phyloP scores from a whole-genome alignment of 2,888 invertebrate genomes.

The Lacanobia oleracea region DNA sequence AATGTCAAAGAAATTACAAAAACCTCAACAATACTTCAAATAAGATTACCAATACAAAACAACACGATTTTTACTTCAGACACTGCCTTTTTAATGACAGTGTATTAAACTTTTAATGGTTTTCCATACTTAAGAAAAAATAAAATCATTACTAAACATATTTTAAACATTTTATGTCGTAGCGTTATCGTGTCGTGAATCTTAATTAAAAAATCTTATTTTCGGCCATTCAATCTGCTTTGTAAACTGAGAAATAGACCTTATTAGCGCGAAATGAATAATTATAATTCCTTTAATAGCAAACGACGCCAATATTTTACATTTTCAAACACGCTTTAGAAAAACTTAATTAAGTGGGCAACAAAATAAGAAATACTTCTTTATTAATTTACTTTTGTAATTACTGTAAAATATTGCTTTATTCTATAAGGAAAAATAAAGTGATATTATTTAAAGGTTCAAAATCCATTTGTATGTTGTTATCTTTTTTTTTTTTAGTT shows the following conservation, averaged over 20 bases:
- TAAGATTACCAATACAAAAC: neutral
- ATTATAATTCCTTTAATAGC: conserved; percentile 43
- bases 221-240: conserved; percentile 27
- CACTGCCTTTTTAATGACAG: neutral
- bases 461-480: too few relatives aligned
- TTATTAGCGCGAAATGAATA: conserved; percentile 17
- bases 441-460: neutral
- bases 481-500: too few relatives aligned
- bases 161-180: conserved; percentile 7
- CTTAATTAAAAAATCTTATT: conserved; percentile 24
- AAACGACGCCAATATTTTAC: conserved; percentile 19
- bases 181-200: conserved; percentile 36
- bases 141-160: too few relatives aligned
- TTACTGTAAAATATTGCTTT: conserved; percentile 19
- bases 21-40: neutral
- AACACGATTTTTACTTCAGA: neutral
- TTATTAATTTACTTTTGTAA: conserved; percentile 31
- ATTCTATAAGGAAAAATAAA: neutral
- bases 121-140: too few relatives aligned
- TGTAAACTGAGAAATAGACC: conserved; percentile 41
- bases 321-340: conserved; percentile 24
- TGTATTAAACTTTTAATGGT: too few relatives aligned
- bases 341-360: conserved; percentile 28
- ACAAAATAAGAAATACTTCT: conserved; percentile 26
- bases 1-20: neutral